Evolutionary conservation across 2,113 vertebrate species (phyloP).

Genomic region (Glaucidium brasilianum): DNA sequence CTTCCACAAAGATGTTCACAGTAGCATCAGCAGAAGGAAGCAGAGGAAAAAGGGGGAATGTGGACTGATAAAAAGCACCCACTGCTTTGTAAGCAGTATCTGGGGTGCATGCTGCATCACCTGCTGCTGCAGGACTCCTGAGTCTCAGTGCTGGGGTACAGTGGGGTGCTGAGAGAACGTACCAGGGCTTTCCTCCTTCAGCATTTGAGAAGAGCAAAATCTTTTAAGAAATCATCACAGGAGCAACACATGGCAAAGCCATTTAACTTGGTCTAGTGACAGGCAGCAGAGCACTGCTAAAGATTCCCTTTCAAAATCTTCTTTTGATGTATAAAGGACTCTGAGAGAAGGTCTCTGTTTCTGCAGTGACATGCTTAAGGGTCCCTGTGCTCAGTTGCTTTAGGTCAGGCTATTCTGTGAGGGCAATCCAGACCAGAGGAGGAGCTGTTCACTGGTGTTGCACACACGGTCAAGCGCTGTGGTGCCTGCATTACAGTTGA

Average conservation of each 20-base stretch:
- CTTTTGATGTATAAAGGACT: fast-evolving
- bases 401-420: background rate
- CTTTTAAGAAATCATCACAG: background rate
- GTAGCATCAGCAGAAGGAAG: background rate
- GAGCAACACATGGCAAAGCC: background rate
- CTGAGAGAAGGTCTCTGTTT: background rate
- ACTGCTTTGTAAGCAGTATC: background rate
- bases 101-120: background rate
- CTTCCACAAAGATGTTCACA: background rate
- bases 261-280: background rate
- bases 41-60: background rate
- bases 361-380: background rate
- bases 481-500: background rate
- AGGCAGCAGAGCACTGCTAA: background rate
- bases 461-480: background rate
- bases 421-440: background rate
- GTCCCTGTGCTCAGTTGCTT: background rate
- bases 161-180: fast-evolving
- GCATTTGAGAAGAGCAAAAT: background rate
- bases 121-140: background rate
- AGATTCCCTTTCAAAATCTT: background rate
- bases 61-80: background rate
- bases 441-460: background rate
- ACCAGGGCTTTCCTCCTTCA: background rate
- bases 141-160: background rate